These are phyloP conservation scores for Amiota communis DNA, from an alignment of 2,888 invertebrate genomes.

Conservation along the genomic window DNA sequence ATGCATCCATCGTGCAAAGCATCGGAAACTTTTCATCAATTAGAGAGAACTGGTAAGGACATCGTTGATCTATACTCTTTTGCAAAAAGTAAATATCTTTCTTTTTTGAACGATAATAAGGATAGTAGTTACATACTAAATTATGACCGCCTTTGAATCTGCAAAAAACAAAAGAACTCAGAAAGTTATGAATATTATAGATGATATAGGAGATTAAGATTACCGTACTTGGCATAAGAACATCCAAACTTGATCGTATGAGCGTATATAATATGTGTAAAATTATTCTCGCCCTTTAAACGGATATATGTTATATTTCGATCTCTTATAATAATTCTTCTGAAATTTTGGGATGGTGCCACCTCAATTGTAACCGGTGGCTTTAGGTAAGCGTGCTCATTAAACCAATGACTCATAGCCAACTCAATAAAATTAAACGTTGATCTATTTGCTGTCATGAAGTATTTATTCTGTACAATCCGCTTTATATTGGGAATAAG, in stretches of 20 bases:
- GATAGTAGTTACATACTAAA: slow-evolving; percentile 18
- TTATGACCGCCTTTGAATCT: slow-evolving; percentile 4
- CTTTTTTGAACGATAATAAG: background rate
- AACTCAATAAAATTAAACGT: background rate
- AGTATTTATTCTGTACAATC: background rate
- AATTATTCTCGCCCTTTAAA: slow-evolving; percentile 21
- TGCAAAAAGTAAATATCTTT: background rate
- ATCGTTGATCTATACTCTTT: background rate
- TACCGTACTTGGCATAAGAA: slow-evolving; percentile 12
- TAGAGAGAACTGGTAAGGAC: slow-evolving; percentile 19
- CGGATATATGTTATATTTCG: background rate
- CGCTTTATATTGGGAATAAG: background rate
- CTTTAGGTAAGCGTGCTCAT: background rate
- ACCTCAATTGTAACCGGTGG: background rate
- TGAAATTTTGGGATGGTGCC: no score
- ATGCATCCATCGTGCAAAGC: slow-evolving; percentile 7
- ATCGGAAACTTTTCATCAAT: background rate
- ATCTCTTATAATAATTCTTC: no score
- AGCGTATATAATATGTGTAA: slow-evolving; percentile 17
- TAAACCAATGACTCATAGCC: slow-evolving; percentile 7
- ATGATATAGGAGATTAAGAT: background rate
- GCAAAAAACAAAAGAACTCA: background rate
- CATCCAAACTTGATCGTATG: slow-evolving; percentile 7
- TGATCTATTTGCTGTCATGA: background rate
- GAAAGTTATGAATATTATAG: no score